Conservation (phyloP, 2,113 vertebrate genomes). For the Gavia stellata region DNA sequence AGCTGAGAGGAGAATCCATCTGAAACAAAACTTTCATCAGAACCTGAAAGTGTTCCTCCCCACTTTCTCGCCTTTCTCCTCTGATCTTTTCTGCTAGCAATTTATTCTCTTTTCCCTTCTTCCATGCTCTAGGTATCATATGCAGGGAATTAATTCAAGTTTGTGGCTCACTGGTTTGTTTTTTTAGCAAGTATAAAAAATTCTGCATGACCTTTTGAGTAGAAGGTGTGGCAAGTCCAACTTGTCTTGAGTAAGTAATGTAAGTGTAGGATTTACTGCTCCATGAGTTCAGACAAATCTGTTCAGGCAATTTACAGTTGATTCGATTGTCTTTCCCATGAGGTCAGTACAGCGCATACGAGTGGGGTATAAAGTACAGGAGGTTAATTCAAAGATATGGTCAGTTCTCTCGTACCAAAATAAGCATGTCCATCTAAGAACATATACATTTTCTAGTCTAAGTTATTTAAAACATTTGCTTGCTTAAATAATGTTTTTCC, state of each 20-base stretch:
- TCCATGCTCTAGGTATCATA: background rate
- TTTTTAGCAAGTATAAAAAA: background rate
- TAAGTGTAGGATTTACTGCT: constrained; percentile 45
- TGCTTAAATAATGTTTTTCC: constrained; percentile 10
- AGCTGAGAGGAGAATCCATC: background rate
- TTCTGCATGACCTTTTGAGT: background rate
- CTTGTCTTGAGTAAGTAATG: constrained; percentile 31
- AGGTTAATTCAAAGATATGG: constrained; percentile 13
- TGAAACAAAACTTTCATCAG: constrained; percentile 31
- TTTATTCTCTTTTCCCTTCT: background rate
- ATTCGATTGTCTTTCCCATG: constrained; percentile 31
- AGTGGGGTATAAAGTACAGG: background rate
- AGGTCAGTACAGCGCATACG: constrained; percentile 12
- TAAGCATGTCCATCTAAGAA: background rate
- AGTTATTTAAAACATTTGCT: constrained; percentile 4
- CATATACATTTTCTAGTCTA: background rate
- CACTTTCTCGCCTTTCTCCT: background rate
- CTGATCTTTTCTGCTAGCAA: background rate
- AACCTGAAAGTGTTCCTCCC: background rate
- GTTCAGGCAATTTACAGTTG: constrained; percentile 35
- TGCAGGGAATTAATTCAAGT: background rate
- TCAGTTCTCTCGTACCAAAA: background rate
- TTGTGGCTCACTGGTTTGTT: background rate
- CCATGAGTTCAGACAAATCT: constrained; percentile 19
- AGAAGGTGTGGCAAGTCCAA: constrained; percentile 2